Evolutionary conservation across 2,888 invertebrate species (phyloP).

Genomic region (Limnephilus rhombicus): DNA sequence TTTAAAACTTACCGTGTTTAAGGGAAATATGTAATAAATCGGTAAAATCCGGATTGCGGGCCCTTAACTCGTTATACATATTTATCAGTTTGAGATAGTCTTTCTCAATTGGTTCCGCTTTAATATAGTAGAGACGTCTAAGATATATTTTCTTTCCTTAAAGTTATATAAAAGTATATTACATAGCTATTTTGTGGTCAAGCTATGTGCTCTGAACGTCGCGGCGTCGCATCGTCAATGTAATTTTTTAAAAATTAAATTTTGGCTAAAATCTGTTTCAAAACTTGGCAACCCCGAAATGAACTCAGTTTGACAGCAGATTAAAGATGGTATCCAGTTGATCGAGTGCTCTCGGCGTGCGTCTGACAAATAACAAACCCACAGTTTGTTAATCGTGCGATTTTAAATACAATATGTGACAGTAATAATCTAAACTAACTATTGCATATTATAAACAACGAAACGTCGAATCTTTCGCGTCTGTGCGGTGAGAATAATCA

Average conservation of each 20-base stretch:
- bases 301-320: conserved; percentile 53
- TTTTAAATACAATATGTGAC: conserved; percentile 44
- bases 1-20: too few relatives aligned
- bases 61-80: too few relatives aligned
- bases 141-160: too few relatives aligned
- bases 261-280: conserved; percentile 4
- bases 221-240: not conserved
- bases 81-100: too few relatives aligned
- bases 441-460: not conserved
- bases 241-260: not conserved
- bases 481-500: conserved; percentile 28
- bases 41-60: too few relatives aligned
- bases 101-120: too few relatives aligned
- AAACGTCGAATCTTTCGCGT: conserved; percentile 2
- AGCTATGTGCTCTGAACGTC: not conserved
- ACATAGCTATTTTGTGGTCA: too few relatives aligned
- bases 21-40: too few relatives aligned
- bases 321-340: conserved; percentile 54
- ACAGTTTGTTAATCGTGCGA: not conserved
- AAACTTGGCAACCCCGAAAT: not conserved
- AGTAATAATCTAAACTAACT: conserved; percentile 20
- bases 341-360: conserved; percentile 49
- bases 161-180: too few relatives aligned
- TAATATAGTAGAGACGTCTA: too few relatives aligned
- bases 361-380: conserved; percentile 29